Base-by-base conservation (phyloP, 92 coral and sea anemone genomes). In the Parazoanthus swiftii region DNA sequence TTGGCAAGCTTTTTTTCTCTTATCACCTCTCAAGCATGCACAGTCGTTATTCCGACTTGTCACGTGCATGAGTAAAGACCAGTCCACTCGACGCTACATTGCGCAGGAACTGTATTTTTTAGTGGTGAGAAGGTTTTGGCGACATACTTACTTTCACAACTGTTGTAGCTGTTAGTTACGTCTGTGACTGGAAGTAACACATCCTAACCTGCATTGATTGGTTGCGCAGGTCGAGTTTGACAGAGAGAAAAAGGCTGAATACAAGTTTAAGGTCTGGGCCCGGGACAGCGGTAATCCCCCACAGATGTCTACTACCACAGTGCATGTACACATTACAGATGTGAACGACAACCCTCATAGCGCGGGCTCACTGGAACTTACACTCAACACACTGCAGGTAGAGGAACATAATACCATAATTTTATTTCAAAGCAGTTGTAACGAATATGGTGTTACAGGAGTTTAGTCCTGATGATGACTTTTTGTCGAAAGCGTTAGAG, bases 291-390 rank as follows among this genome's bases (percentile, higher is more conserved):
- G 98, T 14, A 67, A 44, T 10, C 95, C 92, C 5, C 89, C 86
- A 25, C 88, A 89, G 89, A 78, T 66, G 46, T 92, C 91, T 26
- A 35, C 51, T 35, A 86, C 96, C 3, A 76, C 91, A 2, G 85
- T 95, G 29, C 73, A 76, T 23, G 93, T 97, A 15, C 95, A 95
- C 81, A 88, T 97, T 39, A 38, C 43, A 58, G 99, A 97, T 86
- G 91, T 83, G 20, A 97, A 97, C 76, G 99, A 97, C 79, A 88
- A 97, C 86, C 99, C 94, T 37, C 99, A 97, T 73, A 86, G 90
- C 11, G 89, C 80, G 26, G 99, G 95, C 65, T 85, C 88, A 48
- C 79, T 97, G 77, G 91, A 92, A 8, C 89, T 97, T 46, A 80
- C 88, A 38, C 89, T 97, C 72, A 97, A 97, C 89, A 89, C 91